These are phyloP conservation scores for Sphaerophoria taeniata DNA, from an alignment of 2,888 invertebrate species.

Conservation along the genomic window DNA sequence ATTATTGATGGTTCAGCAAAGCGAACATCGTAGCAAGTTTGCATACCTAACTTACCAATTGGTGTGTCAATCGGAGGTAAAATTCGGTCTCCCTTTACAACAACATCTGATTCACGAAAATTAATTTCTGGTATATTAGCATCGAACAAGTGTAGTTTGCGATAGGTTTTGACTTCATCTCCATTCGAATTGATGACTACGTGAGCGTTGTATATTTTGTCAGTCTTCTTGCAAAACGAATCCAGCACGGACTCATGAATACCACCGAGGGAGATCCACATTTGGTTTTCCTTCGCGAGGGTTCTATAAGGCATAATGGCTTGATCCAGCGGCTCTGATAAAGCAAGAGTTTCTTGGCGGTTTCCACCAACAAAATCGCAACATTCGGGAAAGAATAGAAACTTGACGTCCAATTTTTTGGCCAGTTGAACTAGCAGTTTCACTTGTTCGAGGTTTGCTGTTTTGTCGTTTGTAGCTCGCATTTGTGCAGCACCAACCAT, in stretches of 20 bases:
- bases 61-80: conserved; percentile 91
- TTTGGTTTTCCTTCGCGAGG: conserved; percentile 88
- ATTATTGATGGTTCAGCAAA: conserved; percentile 94
- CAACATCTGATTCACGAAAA: conserved; percentile 93
- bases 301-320: conserved; percentile 88
- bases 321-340: conserved; percentile 88
- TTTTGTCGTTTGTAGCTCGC: conserved; percentile 89
- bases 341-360: conserved; percentile 86
- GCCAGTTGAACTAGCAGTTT: conserved; percentile 87
- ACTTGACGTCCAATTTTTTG: conserved; percentile 87
- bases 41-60: conserved; percentile 91
- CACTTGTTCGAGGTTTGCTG: conserved; percentile 88
- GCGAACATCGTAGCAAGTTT: conserved; percentile 94
- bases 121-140: conserved; percentile 92
- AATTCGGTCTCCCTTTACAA: conserved; percentile 88
- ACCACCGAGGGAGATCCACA: conserved; percentile 98
- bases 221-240: conserved; percentile 83
- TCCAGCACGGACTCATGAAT: conserved; percentile 88
- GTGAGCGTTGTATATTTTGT: conserved; percentile 91
- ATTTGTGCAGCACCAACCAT: conserved; percentile 90
- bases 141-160: conserved; percentile 97
- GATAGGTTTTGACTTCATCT: conserved; percentile 89
- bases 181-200: conserved; percentile 92
- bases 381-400: conserved; percentile 97
- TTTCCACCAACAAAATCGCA: conserved; percentile 94